Evolutionary conservation across 1,140 invertebrate genomes (phyloP).

Genomic region (Caenorhabditis brenneri): DNA sequence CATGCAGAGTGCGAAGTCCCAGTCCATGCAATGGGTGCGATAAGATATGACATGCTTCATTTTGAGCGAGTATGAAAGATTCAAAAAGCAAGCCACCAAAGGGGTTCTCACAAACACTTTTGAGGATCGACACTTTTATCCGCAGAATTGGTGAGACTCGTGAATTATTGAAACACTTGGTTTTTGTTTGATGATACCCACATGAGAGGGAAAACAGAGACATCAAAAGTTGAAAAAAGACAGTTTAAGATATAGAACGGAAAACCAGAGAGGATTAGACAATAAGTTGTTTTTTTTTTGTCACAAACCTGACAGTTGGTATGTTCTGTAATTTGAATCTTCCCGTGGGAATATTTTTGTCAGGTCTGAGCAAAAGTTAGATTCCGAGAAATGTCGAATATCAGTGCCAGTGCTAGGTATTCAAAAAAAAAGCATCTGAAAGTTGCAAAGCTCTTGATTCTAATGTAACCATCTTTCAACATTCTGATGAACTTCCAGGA

Average conservation of each 20-base stretch:
- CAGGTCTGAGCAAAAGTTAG: too few relatives aligned
- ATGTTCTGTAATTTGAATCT: too few relatives aligned
- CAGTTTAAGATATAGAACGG: not conserved
- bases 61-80: constrained; percentile 39
- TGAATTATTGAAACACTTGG: not conserved
- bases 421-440: too few relatives aligned
- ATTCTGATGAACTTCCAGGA: too few relatives aligned
- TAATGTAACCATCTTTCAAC: too few relatives aligned
- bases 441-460: too few relatives aligned
- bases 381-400: too few relatives aligned
- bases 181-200: not conserved
- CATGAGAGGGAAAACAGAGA: not conserved
- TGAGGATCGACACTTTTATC: constrained; percentile 50
- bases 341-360: too few relatives aligned
- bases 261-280: not conserved
- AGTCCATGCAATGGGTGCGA: constrained; percentile 48
- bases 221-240: not conserved
- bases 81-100: constrained; percentile 17
- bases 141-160: constrained; percentile 46
- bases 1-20: constrained; percentile 25
- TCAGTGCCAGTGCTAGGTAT: too few relatives aligned
- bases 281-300: too few relatives aligned
- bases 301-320: too few relatives aligned
- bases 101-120: constrained; percentile 31
- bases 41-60: constrained; percentile 50